Base-by-base conservation (phyloP, 2,888 invertebrate species). In the Drosophila borealis region DNA sequence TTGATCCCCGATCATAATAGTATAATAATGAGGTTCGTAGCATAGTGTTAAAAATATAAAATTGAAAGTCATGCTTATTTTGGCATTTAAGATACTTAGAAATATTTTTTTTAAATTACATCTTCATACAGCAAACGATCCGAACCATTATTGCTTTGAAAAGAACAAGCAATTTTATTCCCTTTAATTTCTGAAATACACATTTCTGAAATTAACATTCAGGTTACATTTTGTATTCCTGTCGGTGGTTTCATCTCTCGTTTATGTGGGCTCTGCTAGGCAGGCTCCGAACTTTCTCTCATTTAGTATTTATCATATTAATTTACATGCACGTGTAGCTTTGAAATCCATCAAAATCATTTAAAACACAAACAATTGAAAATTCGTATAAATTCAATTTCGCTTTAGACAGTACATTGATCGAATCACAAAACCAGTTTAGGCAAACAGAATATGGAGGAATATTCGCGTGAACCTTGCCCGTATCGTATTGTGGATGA, bases 401-500 rank as follows among this genome's bases (percentile, higher is more conserved):
- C 29, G 48, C 51, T 19, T 63, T 53, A 11, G 48, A 53, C 34
- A 54, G 33, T 50, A 49, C 34, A 59, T 54, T 45, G 49, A 55
- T 42, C 19, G 36, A 37, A 14, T 13, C 41, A 33, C 4, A 25
- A 13, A 2, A 11, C 13, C 11, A 64, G 8, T 66, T 70, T 56
- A 9, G 71, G 60, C 19, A 49, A 39, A 25, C 6, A 17, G 13
- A 70, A 6, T 13, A 98, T 98, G 98, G 98, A 98, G 93, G 98
- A 98, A 94, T 98, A 98, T 53, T 92, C 97, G 49, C 95, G 98
- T 94, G 98, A 98, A 94, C 98, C 98, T 19, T 98, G 98, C 91
- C 99, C 99, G 2, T 99, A 98, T 97, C 95, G 99, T 85, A 99
- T 99, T 88, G 96, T 99, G 17, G 99, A 99, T 91, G 99, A 99